These are phyloP conservation scores for Rhodophaea formosa DNA, from an alignment of 2,888 invertebrate species.

Conservation along the genomic window DNA sequence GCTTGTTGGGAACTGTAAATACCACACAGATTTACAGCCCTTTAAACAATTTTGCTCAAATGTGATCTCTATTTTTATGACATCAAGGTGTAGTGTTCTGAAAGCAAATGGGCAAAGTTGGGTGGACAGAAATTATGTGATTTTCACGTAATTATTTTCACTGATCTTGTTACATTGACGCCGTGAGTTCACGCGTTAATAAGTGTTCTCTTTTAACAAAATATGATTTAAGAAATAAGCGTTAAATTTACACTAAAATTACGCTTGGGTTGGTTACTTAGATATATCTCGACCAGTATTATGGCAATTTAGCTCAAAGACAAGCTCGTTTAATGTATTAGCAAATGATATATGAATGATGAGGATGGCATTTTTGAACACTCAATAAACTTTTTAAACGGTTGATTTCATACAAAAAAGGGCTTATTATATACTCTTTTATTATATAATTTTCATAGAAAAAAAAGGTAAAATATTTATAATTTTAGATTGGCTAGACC, in stretches of 20 bases:
- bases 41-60: neutral
- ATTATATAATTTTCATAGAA: too few species aligned
- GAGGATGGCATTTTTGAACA: too few species aligned
- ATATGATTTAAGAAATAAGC: neutral
- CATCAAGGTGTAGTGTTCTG: neutral
- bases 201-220: neutral
- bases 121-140: neutral
- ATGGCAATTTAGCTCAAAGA: too few species aligned
- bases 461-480: too few species aligned
- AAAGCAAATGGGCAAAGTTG: neutral
- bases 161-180: constrained; percentile 15
- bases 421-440: too few species aligned
- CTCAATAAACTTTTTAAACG: too few species aligned
- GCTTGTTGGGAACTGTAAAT: constrained; percentile 35
- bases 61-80: neutral
- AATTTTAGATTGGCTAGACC: too few species aligned
- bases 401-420: too few species aligned
- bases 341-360: too few species aligned
- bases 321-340: too few species aligned
- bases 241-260: neutral
- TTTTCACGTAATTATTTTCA: constrained; percentile 9
- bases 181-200: neutral
- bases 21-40: neutral
- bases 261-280: neutral
- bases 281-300: neutral